Evolutionary conservation across 2,888 invertebrate species (phyloP).

Genomic region (Andrena chrysosceles): DNA sequence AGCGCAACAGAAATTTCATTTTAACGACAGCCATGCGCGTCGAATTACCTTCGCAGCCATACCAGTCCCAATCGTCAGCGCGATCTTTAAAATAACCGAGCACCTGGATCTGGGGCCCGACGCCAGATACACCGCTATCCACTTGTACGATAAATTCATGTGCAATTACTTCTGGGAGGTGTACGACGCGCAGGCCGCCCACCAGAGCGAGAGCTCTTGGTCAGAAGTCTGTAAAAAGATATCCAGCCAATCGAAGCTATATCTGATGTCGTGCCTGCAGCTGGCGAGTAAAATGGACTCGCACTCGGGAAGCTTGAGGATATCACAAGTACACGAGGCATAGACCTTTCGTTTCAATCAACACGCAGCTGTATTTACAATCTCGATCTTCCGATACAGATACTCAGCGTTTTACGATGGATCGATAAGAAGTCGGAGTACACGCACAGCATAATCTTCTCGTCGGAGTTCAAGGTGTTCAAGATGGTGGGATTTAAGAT

Average conservation of each 20-base stretch:
- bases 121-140: conserved; percentile 78
- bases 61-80: conserved; percentile 70
- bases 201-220: conserved; percentile 60
- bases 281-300: conserved; percentile 82
- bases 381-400: conserved; percentile 62
- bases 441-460: conserved; percentile 63
- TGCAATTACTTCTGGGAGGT: conserved; percentile 74
- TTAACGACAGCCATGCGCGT: conserved; percentile 1
- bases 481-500: conserved; percentile 70
- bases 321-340: conserved; percentile 70
- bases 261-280: conserved; percentile 79
- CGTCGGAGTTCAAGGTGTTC: conserved; percentile 77
- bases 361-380: not conserved
- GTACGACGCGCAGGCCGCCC: conserved; percentile 47
- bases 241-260: conserved; percentile 72
- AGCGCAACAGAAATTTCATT: not conserved
- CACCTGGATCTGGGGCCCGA: conserved; percentile 72
- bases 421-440: conserved; percentile 74
- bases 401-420: conserved; percentile 68
- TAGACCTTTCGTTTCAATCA: not conserved
- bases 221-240: conserved; percentile 64
- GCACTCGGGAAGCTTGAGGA: conserved; percentile 65
- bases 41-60: conserved; percentile 69
- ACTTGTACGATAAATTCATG: conserved; percentile 79
- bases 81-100: conserved; percentile 75